Base-by-base conservation (phyloP, 2,888 invertebrate species). In the Erpobdella octoculata region DNA sequence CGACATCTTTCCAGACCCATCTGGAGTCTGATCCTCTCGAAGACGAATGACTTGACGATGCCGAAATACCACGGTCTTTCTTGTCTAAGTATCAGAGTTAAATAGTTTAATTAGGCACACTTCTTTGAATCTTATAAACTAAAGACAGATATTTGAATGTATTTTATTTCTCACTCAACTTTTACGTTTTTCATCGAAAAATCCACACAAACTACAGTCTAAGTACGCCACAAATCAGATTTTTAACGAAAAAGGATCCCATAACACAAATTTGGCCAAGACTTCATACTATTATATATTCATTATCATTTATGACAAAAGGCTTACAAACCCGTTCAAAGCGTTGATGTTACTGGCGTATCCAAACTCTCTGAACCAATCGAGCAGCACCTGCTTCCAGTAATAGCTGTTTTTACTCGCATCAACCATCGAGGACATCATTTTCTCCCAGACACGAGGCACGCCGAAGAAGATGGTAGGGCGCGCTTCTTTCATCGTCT, bases 401-500 rank as follows among this genome's bases (percentile, higher is more conserved):
- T 18, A 8, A 18, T 37, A 33, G 89, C 87, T 86, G 94, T 90
- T 80, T 89, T 90, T 79, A 93, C 93, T 80, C 90, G 87, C 83
- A 12, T 28, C 53, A 1, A n/a, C 8, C n/a, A 53, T 1, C 4
- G n/a, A 21, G 6, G 21, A 21, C 53, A 53, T 53, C 83, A 94
- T 91, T 83, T 94, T 94, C 83, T 94, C 94, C 89, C 89, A 93
- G 5, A 94, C 92, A 77, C 93, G 86, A 18, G 94, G 93, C 2
- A 94, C 93, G 2, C 89, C 93, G 75, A 93, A 84, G 79, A 94
- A 91, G 74, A 86, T 86, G 6, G 93, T 93, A 0, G 94, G 94
- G 74, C 88, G 86, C 18, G 90, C 90, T 82, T 89, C 80, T 70
- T n/a, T n/a, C n/a, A n/a, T n/a, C n/a, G n/a, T n/a, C n/a, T n/a